These are phyloP conservation scores for Zaprionus africanus DNA, from an alignment of 1,140 invertebrate species.

Conservation along the genomic window DNA sequence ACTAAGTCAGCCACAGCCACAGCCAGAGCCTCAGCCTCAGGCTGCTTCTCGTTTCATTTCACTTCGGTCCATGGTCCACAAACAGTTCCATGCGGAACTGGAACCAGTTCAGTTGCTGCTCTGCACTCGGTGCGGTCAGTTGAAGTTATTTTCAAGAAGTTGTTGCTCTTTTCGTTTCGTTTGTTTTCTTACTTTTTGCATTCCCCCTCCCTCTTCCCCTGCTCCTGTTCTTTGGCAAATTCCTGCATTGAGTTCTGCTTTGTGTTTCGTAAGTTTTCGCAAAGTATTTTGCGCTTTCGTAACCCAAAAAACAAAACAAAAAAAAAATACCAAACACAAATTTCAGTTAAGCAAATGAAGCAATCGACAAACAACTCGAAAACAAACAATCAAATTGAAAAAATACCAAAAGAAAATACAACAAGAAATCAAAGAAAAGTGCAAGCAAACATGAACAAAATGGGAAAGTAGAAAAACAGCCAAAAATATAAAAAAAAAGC, in stretches of 20 bases:
- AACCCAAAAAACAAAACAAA: background rate
- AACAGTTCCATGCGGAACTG: slow-evolving; percentile 25
- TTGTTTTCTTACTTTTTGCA: slow-evolving; percentile 5
- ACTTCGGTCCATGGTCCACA: background rate
- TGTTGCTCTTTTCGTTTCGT: slow-evolving; percentile 8
- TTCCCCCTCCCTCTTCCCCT: background rate
- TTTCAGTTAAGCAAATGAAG: slow-evolving; percentile 62
- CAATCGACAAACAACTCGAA: slow-evolving; percentile 30
- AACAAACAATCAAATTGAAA: slow-evolving; percentile 43
- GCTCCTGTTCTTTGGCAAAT: slow-evolving; percentile 59
- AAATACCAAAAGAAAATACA: slow-evolving; percentile 19
- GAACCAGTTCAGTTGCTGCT: slow-evolving; percentile 29
- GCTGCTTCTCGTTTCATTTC: slow-evolving; percentile 22
- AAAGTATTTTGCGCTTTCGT: background rate
- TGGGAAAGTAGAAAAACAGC: slow-evolving; percentile 14
- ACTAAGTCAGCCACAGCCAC: background rate
- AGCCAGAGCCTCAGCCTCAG: background rate
- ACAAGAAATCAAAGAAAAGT: slow-evolving; percentile 14
- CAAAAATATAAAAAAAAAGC: slow-evolving; percentile 37
- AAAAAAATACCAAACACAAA: slow-evolving; percentile 10
- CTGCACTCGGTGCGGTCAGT: slow-evolving; percentile 3
- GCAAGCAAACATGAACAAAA: slow-evolving; percentile 21
- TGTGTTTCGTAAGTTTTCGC: slow-evolving; percentile 30
- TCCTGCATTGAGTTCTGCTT: slow-evolving; percentile 40
- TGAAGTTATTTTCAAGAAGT: slow-evolving; percentile 8